Evolutionary conservation across 2,888 invertebrate genomes (phyloP).

Genomic region (Melieria crassipennis): DNA sequence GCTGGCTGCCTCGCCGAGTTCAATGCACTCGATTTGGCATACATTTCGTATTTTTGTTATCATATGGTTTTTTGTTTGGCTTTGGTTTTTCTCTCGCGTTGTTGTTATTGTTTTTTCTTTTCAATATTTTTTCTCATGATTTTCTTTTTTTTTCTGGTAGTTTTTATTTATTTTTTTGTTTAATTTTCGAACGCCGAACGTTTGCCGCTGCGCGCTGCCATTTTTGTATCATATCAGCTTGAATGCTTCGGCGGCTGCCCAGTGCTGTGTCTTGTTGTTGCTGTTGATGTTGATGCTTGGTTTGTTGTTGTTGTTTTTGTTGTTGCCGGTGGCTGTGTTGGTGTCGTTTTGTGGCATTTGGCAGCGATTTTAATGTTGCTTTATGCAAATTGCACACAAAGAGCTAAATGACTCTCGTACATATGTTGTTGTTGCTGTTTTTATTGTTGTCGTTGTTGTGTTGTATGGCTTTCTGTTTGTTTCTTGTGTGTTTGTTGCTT

Average conservation of each 20-base stretch:
- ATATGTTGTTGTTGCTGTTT: slow-evolving; percentile 25
- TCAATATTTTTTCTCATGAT: not conserved
- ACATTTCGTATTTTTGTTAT: slow-evolving; percentile 46
- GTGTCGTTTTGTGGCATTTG: slow-evolving; percentile 26
- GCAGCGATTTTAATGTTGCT: slow-evolving; percentile 36
- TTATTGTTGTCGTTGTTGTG: slow-evolving; percentile 28
- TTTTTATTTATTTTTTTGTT: slow-evolving; percentile 27
- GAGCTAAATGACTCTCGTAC: slow-evolving; percentile 15
- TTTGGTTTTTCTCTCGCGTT: slow-evolving; percentile 27
- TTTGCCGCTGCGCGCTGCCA: slow-evolving; percentile 10
- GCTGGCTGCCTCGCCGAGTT: slow-evolving; percentile 30
- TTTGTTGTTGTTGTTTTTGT: slow-evolving; percentile 26
- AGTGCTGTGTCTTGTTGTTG: too few species aligned
- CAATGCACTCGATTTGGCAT: slow-evolving; percentile 43
- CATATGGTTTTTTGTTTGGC: slow-evolving; percentile 35
- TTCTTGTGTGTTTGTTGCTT: slow-evolving; percentile 14
- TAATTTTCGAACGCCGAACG: slow-evolving; percentile 23
- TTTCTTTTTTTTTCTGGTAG: slow-evolving; percentile 10
- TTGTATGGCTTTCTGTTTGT: slow-evolving; percentile 13
- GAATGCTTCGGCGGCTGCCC: slow-evolving; percentile 24
- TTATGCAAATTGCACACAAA: slow-evolving; percentile 39
- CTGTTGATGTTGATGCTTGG: slow-evolving; percentile 14
- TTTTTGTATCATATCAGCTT: slow-evolving; percentile 21
- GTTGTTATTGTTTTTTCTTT: slow-evolving; percentile 1
- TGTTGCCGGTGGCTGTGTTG: slow-evolving; percentile 29